Evolutionary conservation across 2,797 vertebrate species (phyloP), one percentile per base, ranked within the genome.

Genomic region (Hydrocynus forskahlii): DNA sequence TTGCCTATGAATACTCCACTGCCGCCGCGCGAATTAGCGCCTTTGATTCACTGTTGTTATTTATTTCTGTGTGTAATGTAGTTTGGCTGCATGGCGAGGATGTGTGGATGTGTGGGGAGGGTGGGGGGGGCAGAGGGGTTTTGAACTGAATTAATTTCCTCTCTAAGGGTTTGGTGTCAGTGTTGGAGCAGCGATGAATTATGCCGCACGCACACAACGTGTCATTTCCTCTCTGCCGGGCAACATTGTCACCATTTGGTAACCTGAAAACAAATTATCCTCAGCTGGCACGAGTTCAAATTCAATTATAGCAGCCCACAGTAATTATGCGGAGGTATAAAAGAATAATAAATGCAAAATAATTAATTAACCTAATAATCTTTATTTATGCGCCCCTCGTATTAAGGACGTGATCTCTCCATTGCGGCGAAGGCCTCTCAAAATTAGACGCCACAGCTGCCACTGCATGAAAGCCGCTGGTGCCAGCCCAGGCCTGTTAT

Each of bases 241-340:
- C 95, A 96, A 94, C 94, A 95, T 94, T 95, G 94, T 94, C 96
- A 95, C 95, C 96, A 95, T 97, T 98, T 95, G 95, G 95, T 96
- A 95, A 97, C 92, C 94, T 94, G 95, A 97, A 97, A 98, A 98
- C 96, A 97, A 97, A 98, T 97, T 94, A 97, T 97, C 96, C 95
- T 94, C 94, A 93, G 93, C 95, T 97, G 96, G 96, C 96, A 95
- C 92, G 90, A 92, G 94, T 95, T 98, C 96, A 96, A 94, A 96
- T 97, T 97, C 96, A 98, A 97, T 98, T 98, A 97, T 96, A 96
- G 93, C 92, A 89, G 94, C 92, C 92, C 93, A 94, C 94, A 93
- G 95, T 96, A 97, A 98, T 98, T 97, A 97, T 95, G 95, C 92
- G 92, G 93, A 93, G 93, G 93, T 96, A 97, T 96, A 97, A 97